Conservation (phyloP, 2,888 invertebrate species). For the Cheilosia grossa region DNA sequence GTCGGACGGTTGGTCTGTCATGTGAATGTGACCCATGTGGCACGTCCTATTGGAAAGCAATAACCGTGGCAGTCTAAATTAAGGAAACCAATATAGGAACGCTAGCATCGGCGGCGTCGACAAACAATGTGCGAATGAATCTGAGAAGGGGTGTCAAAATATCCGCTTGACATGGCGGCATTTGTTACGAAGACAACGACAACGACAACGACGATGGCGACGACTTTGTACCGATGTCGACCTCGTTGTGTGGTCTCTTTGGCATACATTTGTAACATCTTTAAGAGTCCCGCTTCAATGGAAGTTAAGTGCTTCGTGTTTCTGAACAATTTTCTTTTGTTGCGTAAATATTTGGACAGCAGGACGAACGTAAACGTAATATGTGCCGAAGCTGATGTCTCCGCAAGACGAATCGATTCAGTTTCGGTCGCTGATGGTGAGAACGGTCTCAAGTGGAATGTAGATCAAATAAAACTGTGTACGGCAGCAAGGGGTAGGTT, state of each 20-base stretch:
- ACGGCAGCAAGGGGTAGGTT: too few relatives aligned
- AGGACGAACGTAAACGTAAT: conserved; percentile 36
- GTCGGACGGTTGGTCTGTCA: conserved; percentile 13
- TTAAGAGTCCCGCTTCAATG: conserved; percentile 61
- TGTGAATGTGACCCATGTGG: conserved; percentile 51
- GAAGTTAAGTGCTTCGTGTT: conserved; percentile 51
- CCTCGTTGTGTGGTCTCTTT: conserved; percentile 30
- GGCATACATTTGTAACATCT: conserved; percentile 55
- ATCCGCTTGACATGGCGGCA: conserved; percentile 37
- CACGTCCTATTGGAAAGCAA: conserved; percentile 72
- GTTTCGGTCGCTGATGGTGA: not conserved
- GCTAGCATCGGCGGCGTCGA: conserved; percentile 40
- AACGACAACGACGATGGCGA: not conserved
- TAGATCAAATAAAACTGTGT: too few relatives aligned
- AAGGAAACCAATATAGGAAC: conserved; percentile 58
- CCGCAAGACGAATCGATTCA: conserved; percentile 19
- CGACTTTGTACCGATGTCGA: not conserved
- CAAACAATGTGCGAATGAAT: conserved; percentile 51
- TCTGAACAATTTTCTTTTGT: conserved; percentile 17
- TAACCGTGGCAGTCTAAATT: conserved; percentile 66
- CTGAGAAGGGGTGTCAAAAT: conserved; percentile 38
- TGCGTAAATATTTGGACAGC: conserved; percentile 67
- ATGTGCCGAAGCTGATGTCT: conserved; percentile 18
- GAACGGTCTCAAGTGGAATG: too few relatives aligned
- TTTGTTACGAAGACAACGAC: conserved; percentile 5